Conservation (phyloP, 2,797 vertebrate genomes). For the Enteromius viviparus region DNA sequence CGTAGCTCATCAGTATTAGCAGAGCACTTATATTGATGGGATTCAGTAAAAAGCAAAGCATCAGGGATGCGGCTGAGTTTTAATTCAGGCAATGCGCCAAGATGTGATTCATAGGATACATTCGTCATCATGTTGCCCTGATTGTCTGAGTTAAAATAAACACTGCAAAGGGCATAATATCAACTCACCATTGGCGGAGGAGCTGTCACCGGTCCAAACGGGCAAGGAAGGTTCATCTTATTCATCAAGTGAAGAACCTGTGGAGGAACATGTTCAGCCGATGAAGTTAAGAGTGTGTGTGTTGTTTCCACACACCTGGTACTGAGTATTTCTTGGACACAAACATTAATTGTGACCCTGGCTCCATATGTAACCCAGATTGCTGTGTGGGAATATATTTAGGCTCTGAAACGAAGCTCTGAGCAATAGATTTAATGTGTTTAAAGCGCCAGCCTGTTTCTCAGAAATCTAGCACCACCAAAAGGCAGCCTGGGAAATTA, state of each 20-base stretch:
- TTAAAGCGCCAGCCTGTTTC: not conserved
- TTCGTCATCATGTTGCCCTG: not conserved
- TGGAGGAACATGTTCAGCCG: conserved; percentile 51
- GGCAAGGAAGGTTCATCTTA: conserved; percentile 97
- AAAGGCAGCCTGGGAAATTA: conserved; percentile 58
- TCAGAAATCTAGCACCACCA: conserved; percentile 71
- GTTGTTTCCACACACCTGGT: conserved; percentile 51
- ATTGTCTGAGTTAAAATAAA: not conserved
- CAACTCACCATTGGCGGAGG: conserved; percentile 88
- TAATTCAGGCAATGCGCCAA: not conserved
- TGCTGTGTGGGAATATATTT: conserved; percentile 48
- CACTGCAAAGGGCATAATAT: not conserved
- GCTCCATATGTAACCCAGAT: conserved; percentile 69
- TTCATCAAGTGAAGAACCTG: conserved; percentile 99
- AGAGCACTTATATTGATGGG: not conserved
- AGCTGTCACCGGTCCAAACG: conserved; percentile 90
- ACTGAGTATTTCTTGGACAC: conserved; percentile 40
- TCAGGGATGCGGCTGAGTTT: not conserved
- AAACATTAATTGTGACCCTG: conserved; percentile 63
- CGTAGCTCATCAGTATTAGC: conserved; percentile 8
- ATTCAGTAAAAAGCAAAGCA: not conserved
- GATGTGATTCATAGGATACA: not conserved
- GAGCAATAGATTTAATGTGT: conserved; percentile 21
- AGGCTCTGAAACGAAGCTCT: conserved; percentile 10
- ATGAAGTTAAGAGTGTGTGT: conserved; percentile 5